Evolutionary conservation across 2,113 vertebrate species (phyloP).

Genomic region (Macrotus californicus): DNA sequence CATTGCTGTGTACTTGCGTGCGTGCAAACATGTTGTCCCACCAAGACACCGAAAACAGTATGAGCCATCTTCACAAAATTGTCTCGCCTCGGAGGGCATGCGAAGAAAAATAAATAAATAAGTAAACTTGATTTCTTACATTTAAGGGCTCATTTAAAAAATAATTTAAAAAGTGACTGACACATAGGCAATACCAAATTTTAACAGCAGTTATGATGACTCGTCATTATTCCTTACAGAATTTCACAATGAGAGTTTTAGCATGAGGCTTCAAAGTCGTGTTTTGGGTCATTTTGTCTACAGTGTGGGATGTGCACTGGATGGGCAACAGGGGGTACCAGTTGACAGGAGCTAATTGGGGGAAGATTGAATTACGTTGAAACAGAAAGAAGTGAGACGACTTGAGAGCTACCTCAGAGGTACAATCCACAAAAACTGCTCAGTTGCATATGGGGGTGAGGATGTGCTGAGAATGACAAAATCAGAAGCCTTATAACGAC

Average conservation of each 20-base stretch:
- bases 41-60: neutral
- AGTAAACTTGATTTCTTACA: neutral
- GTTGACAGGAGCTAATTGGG: neutral
- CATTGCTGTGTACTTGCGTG: neutral
- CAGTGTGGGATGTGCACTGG: neutral
- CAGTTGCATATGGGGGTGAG: neutral
- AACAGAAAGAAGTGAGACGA: neutral
- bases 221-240: neutral
- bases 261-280: neutral
- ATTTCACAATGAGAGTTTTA: neutral
- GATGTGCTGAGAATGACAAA: neutral
- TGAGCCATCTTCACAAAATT: neutral
- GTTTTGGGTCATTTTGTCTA: neutral
- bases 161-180: neutral
- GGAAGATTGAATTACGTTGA: neutral
- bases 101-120: neutral
- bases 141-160: neutral
- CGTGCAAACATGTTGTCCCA: neutral
- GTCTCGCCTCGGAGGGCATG: neutral
- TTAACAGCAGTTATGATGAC: neutral
- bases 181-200: neutral
- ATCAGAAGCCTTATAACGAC: neutral
- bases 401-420: neutral
- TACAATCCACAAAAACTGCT: neutral
- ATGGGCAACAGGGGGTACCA: neutral